These are phyloP conservation scores for Cyclina sinensis DNA, from an alignment of 1,140 invertebrate genomes.

Conservation along the genomic window DNA sequence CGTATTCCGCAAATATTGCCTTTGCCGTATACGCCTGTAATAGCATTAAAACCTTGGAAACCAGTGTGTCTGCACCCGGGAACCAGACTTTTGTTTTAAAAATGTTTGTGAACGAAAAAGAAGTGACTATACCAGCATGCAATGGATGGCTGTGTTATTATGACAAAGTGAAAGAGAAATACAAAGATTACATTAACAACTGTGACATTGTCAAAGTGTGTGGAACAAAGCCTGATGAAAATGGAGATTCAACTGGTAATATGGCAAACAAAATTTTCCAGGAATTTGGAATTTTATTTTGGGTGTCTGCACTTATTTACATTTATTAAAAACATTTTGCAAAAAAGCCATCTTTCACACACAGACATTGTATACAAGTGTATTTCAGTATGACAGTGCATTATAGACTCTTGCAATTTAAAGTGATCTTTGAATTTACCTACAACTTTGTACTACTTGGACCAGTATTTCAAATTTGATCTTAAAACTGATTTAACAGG, in stretches of 20 bases:
- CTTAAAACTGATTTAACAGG: no score
- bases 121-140: constrained; percentile 35
- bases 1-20: constrained; percentile 94
- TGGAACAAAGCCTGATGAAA: background rate
- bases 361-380: no score
- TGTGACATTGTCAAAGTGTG: constrained; percentile 41
- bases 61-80: background rate
- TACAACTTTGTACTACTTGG: no score
- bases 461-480: no score
- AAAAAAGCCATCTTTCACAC: no score
- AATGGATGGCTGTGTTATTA: background rate
- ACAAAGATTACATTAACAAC: constrained; percentile 13
- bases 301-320: no score
- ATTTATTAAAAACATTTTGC: no score
- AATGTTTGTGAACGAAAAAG: constrained; percentile 53
- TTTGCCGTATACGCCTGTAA: constrained; percentile 90
- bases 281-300: no score
- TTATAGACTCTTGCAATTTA: no score
- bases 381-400: no score
- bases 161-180: background rate
- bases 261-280: no score
- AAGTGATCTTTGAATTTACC: no score
- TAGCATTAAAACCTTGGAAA: background rate
- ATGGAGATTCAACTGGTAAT: background rate
- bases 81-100: constrained; percentile 4